Evolutionary conservation across 2,113 vertebrate genomes (phyloP), one percentile per base, ranked within the genome.

Genomic region (Indri indri): DNA sequence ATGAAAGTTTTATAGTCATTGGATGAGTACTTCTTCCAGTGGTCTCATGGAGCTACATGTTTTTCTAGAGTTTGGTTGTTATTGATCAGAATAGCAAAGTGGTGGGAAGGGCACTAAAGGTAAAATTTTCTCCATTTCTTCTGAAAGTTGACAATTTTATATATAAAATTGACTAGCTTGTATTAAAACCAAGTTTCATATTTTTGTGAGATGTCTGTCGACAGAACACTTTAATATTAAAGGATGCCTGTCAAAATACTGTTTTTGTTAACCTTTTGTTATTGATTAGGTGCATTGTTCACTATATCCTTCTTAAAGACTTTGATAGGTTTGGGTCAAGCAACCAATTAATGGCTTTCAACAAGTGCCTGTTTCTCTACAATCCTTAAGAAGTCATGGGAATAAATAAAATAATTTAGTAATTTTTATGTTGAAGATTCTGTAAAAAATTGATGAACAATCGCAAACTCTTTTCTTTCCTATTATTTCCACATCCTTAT

Each of bases 341-440:
- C 16, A 95, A 93, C 25, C 40, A 86, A 63, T 89, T 37, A 89
- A n/a, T 91, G 42, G 45, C 76, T 42, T 93, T 95, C 93, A 94
- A 77, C 27, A 94, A 93, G 63, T 96, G 27, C 89, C 13, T 65
- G 4, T 88, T 97, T 95, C 42, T 88, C n/a, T 95, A 40, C 3
- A 76, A 42, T 42, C 18, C 30, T 83, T 47, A 47, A 88, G 76
- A 95, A 93, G 93, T 17, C 18, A 61, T 70, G 42, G 54, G 66
- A 87, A 83, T 27, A 87, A 94, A 96, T 86, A 57, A 47, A 97
- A 97, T 9, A 27, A 93, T 59, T 96, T 94, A 93, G 30, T 90
- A 91, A 70, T 70, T 88, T 32, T 23, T 66, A 34, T 50, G 8
- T 81, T 83, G 42, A 93, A 94, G 79, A 66, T 63, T 80, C 70